Evolutionary conservation across 2,113 vertebrate species (phyloP), one percentile per base, ranked within the genome.

Genomic region (Lophotis ruficrista): DNA sequence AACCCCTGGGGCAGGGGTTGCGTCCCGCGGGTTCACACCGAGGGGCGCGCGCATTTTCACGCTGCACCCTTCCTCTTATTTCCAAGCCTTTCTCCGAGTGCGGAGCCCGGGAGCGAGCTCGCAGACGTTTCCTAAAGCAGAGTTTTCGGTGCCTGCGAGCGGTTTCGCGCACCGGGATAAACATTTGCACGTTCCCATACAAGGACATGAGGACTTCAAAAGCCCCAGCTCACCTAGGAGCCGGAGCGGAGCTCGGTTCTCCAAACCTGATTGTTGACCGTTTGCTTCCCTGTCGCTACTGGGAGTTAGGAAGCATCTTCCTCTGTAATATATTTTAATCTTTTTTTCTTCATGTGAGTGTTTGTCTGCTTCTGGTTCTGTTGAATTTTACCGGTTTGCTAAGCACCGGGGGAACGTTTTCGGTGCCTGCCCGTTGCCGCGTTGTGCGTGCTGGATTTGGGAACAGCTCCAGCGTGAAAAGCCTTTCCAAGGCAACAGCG

Each of bases 191-290:
- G 50, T 77, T 83, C 56, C 91, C 47, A 2, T 41, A 10, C 37
- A 47, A 6, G 11, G 45, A 10, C 82, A 37, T 0, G 4, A 62
- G 79, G 75, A 38, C 27, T 58, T 57, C 47, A n/a, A 23, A 72
- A 61, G 48, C 62, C 57, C 48, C 68, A 28, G 28, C 71, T 66
- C 8, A 1, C 69, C 79, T 28, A 21, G 6, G 62, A 50, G 68
- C 37, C 0, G 0, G 6, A 6, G 23, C 23, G 31, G 30, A 86
- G 71, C 58, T 83, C 71, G 9, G 13, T 10, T 58, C 62, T 37
- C 68, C 68, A 45, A 7, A 66, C 12, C n/a, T 65, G 15, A 1
- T 58, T 24, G 20, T 4, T 60, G 71, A 21, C 47, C 9, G 0
- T 35, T 57, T 41, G 9, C 6, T 53, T 87, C n/a, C 37, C 72